phyloP scores from a whole-genome alignment of 2,888 invertebrate genomes.

The Meandrusa payeni region DNA sequence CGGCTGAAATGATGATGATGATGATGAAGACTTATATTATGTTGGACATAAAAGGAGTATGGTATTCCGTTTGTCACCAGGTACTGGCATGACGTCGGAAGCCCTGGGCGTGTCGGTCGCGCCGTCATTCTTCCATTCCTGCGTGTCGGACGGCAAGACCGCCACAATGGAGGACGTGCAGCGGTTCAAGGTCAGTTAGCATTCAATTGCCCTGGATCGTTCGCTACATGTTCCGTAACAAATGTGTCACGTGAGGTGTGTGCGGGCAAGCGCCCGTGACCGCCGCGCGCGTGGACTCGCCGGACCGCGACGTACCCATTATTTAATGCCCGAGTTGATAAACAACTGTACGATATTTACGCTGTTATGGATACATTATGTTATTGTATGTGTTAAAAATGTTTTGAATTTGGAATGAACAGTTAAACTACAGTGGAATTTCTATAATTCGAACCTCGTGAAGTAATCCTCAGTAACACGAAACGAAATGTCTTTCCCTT shows the following conservation, averaged over 20 bases:
- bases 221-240: constrained; percentile 5
- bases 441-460: too few relatives aligned
- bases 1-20: too few relatives aligned
- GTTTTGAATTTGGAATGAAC: too few relatives aligned
- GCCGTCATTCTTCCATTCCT: constrained; percentile 97
- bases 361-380: background rate
- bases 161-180: constrained; percentile 98
- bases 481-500: too few relatives aligned
- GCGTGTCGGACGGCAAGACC: constrained; percentile 96
- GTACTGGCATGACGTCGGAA: constrained; percentile 97
- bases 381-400: too few relatives aligned
- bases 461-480: too few relatives aligned
- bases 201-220: constrained; percentile 5
- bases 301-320: constrained; percentile 7
- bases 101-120: constrained; percentile 97
- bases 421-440: too few relatives aligned
- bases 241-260: constrained; percentile 6
- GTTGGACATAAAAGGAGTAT: background rate
- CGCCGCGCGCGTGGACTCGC: background rate
- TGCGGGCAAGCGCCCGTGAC: constrained; percentile 15
- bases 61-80: constrained; percentile 41
- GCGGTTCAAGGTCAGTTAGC: constrained; percentile 89
- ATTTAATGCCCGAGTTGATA: constrained; percentile 17
- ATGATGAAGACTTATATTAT: too few relatives aligned
- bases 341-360: constrained; percentile 6